Conservation (phyloP, 92 coral and sea anemone species). For the Porites lobata region DNA sequence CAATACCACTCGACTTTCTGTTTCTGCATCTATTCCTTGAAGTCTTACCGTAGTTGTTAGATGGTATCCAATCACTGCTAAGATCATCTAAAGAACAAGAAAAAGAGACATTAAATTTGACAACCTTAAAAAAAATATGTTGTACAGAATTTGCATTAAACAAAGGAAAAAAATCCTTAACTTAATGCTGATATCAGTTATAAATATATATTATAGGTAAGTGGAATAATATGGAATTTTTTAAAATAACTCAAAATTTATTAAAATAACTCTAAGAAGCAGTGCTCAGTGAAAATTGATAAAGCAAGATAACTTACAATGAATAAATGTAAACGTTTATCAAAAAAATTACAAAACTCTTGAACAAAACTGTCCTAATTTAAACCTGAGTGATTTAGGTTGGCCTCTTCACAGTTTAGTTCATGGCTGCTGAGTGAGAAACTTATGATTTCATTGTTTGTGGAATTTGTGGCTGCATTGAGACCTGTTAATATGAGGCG, state of each 20-base stretch:
- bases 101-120: not conserved
- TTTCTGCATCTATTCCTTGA: constrained; percentile 27
- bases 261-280: too few relatives aligned
- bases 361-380: not conserved
- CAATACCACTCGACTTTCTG: too few relatives aligned
- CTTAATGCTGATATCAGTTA: too few relatives aligned
- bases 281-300: too few relatives aligned
- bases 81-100: constrained; percentile 28
- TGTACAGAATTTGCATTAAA: not conserved
- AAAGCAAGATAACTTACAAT: not conserved
- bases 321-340: too few relatives aligned
- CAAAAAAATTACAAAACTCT: not conserved
- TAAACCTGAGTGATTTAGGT: not conserved
- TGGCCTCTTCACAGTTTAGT: not conserved
- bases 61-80: constrained; percentile 27
- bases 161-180: not conserved
- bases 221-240: too few relatives aligned
- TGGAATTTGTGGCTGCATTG: too few relatives aligned
- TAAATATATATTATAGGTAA: too few relatives aligned
- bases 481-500: too few relatives aligned
- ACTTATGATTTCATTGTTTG: too few relatives aligned
- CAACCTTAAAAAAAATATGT: not conserved
- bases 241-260: too few relatives aligned
- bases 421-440: not conserved
- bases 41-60: constrained; percentile 13